Base-by-base conservation (phyloP, 2,888 invertebrate genomes). In the Geophilus truncorum region DNA sequence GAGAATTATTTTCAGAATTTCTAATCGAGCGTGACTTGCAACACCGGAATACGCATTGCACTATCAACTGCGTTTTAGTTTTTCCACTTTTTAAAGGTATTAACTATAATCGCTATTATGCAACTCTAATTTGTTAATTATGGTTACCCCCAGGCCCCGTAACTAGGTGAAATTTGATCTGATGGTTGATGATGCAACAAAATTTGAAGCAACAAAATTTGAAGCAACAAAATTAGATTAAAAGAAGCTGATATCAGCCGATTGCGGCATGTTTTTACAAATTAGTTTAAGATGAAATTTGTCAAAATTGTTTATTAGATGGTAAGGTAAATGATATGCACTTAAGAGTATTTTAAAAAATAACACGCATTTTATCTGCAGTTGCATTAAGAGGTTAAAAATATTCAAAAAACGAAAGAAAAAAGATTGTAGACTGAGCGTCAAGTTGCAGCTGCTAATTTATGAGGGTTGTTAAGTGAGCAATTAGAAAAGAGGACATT, bases 401-500 rank as follows among this genome's bases (percentile, higher is more conserved):
- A 70, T 70, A 28, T 28, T 25, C 9, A 70, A 70, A 70, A 70
- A 70, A 28, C 10, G 9, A 1, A 5, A 28, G 2, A 28, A 5
- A 3, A 12, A 12, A 62, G 3, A 70, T 9, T 10, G 25, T 25
- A 51, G 7, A 5, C 18, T 51, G 21, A 7, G 6, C 51, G n/a
- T 70, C 25, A 70, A 25, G 28, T 70, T 70, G 70, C 70, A 70
- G 70, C 23, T 70, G 70, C 15, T 70, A 70, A 70, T 70, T 70
- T 70, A 70, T 70, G 25, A 23, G 28, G 23, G 25, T 70, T 70
- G 28, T 10, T 28, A 70, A 70, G 25, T 70, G 70, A 23, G 15
- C 23, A 7, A 70, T 28, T n/a, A 70, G 25, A 70, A 70, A 25
- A 28, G 28, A 62, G 9, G 62, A 62, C 62, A 62, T 18, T 40